These are phyloP conservation scores for Nannobrachium achirus DNA, from an alignment of 2,113 vertebrate genomes.

Conservation along the genomic window DNA sequence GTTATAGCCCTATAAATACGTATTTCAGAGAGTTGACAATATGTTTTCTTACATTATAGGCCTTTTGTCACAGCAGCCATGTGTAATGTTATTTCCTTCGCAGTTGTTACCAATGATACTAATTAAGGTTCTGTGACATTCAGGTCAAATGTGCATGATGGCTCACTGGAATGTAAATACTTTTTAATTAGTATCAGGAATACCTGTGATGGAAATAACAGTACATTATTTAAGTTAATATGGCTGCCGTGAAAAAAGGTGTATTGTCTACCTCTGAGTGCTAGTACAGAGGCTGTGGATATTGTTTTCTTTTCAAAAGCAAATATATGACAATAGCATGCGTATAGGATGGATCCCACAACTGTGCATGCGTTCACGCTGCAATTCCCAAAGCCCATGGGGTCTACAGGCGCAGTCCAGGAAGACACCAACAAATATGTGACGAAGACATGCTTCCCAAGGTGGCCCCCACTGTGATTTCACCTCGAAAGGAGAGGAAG, in stretches of 20 bases:
- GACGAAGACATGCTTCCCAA: constrained; percentile 47
- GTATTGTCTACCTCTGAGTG: too few species aligned
- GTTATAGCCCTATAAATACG: not conserved
- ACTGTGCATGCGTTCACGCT: constrained; percentile 36
- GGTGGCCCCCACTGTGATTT: constrained; percentile 64
- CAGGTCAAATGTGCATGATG: too few species aligned
- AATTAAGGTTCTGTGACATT: too few species aligned
- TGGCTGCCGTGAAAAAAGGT: too few species aligned
- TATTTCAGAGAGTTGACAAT: not conserved
- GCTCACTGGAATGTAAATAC: too few species aligned
- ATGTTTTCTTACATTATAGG: too few species aligned
- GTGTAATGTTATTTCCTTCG: too few species aligned
- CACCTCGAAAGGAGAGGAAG: constrained; percentile 42
- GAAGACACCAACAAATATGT: constrained; percentile 1
- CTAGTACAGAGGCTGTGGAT: not conserved
- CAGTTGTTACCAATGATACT: too few species aligned
- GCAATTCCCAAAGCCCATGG: not conserved
- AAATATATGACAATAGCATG: constrained; percentile 7
- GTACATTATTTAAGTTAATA: too few species aligned
- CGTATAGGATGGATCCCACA: not conserved
- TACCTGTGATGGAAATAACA: too few species aligned
- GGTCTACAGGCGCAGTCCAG: constrained; percentile 9
- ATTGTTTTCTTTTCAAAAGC: not conserved
- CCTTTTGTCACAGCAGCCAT: too few species aligned
- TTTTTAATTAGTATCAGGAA: too few species aligned